These are phyloP conservation scores for Tortricodes alternella DNA, from an alignment of 2,888 invertebrate species.

Conservation along the genomic window DNA sequence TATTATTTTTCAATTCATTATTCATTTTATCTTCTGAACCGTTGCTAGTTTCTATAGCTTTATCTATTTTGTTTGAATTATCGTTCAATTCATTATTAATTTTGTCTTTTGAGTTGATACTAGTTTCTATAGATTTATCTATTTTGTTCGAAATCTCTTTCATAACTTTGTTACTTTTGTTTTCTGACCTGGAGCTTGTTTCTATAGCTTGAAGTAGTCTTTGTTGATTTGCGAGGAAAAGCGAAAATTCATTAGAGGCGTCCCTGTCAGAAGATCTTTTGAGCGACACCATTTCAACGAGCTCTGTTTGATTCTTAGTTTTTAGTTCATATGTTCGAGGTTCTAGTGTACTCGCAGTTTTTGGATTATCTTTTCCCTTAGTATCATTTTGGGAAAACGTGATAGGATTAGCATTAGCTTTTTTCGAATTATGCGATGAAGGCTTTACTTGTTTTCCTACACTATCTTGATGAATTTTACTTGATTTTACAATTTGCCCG, in stretches of 20 bases:
- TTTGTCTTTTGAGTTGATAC: background rate
- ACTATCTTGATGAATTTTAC: background rate
- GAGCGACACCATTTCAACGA: slow-evolving; percentile 36
- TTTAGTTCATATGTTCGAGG: background rate
- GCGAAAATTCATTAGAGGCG: slow-evolving; percentile 43
- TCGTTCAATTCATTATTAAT: background rate
- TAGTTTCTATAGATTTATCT: no score
- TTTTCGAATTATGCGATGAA: background rate
- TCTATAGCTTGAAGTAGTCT: slow-evolving; percentile 49
- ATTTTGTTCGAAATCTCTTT: no score
- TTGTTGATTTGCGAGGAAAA: slow-evolving; percentile 52
- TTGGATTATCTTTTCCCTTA: background rate
- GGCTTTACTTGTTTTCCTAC: slow-evolving; percentile 3
- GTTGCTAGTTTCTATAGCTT: no score
- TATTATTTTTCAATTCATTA: background rate
- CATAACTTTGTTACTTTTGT: no score
- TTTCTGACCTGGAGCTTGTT: no score
- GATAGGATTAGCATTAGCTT: background rate
- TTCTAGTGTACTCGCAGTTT: background rate
- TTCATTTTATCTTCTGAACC: slow-evolving; percentile 13
- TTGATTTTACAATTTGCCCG: background rate
- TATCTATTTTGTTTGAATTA: background rate
- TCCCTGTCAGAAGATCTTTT: slow-evolving; percentile 16
- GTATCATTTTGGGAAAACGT: background rate
- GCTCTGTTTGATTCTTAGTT: slow-evolving; percentile 33